Base-by-base conservation (phyloP, 92 coral and sea anemone genomes). In the Virgularia gustaviana region DNA sequence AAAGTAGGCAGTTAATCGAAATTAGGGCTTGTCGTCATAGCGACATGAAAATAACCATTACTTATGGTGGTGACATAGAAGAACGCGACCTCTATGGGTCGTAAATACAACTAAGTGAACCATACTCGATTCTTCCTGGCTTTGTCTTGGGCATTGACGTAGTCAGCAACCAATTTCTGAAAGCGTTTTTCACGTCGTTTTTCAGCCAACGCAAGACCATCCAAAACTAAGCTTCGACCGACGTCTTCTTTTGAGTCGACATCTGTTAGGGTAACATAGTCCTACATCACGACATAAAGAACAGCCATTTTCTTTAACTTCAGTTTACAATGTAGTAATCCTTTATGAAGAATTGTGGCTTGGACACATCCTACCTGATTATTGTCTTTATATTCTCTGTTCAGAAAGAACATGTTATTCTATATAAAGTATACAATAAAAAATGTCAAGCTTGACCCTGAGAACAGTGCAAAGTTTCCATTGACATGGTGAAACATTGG, bases 51-150 rank as follows among this genome's bases (percentile, higher is more conserved):
- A n/a, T n/a, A n/a, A n/a, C n/a, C n/a, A n/a, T n/a, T n/a, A n/a
- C n/a, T 15, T 55, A 47, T 47, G 55, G 55, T 19, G 18, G 3
- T 4, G 6, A 4, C 25, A 20, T 9, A 3, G 8, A 2, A 36
- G 54, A 12, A 31, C 35, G 0, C 3, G 33, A 20, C 49, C 27
- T 36, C 24, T 36, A 18, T 28, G 27, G 57, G 30, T 19, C 1
- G 23, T 27, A 39, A 22, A 41, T 27, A 0, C 8, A 12, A 16
- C 39, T n/a, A n/a, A n/a, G n/a, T n/a, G 8, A 29, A 28, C 18
- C 88, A 63, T 59, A 92, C 98, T 81, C 98, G 85, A 2, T 96
- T 85, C 74, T 86, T 89, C 58, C 91, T 88, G 4, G 98, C 98
- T 2, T 77, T 62, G n/a, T 92, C 98, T 76, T 92, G 98, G 5